Conservation (phyloP, 2,888 invertebrate species). For the Drosophila birchii region DNA sequence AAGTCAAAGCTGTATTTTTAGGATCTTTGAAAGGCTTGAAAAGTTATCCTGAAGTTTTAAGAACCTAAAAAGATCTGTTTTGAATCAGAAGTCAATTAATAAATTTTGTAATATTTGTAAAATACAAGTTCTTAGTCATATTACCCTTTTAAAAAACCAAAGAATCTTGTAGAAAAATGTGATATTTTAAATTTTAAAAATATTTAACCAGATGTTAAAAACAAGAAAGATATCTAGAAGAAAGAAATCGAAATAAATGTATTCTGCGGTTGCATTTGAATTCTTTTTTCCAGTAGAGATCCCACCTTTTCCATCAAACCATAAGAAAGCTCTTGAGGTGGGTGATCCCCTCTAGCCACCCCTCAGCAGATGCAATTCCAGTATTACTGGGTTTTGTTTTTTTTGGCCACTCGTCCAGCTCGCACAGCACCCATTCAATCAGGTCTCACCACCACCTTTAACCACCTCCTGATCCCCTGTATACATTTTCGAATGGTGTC, state of each 20-base stretch:
- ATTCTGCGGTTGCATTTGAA: no score
- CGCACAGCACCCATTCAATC: conserved; percentile 30
- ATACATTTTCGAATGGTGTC: conserved; percentile 23
- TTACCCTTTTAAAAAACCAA: neutral
- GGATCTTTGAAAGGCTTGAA: neutral
- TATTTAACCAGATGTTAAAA: neutral
- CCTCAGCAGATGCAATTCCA: conserved; percentile 27
- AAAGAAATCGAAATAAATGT: neutral
- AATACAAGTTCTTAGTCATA: neutral
- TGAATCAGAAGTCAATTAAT: neutral
- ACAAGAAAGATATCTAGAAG: neutral
- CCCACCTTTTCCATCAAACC: neutral
- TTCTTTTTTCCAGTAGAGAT: conserved; percentile 10
- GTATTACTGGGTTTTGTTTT: conserved; percentile 14
- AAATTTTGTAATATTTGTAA: neutral
- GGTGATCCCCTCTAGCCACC: conserved; percentile 28
- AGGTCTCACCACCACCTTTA: conserved; percentile 33
- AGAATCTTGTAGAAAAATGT: neutral
- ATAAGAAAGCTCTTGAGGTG: conserved; percentile 17
- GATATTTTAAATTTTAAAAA: no score
- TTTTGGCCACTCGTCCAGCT: conserved; percentile 8
- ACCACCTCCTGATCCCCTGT: conserved; percentile 15
- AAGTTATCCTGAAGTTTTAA: neutral
- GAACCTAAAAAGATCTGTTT: neutral
- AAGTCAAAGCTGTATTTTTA: neutral